Evolutionary conservation across 1,140 invertebrate genomes (phyloP).

Genomic region (Micrasema longulum): DNA sequence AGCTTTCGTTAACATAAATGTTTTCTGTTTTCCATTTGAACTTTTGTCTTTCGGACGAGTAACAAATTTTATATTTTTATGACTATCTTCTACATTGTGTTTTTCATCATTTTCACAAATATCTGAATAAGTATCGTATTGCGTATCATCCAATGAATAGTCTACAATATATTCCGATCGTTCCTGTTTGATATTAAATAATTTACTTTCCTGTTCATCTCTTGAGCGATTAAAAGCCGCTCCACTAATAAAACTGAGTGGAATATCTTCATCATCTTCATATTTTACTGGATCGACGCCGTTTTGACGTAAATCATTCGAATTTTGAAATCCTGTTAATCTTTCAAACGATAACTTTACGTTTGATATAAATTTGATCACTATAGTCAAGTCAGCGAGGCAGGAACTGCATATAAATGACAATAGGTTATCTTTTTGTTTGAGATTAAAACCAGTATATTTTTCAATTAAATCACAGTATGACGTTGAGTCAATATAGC

Average conservation of each 20-base stretch:
- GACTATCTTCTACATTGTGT: too few species aligned
- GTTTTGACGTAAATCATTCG: background rate
- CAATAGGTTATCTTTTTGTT: constrained; percentile 20
- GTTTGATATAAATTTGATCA: constrained; percentile 29
- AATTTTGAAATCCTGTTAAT: background rate
- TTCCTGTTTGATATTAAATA: constrained; percentile 19
- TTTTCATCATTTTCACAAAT: background rate
- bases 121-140: background rate
- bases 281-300: background rate
- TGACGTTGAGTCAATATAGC: background rate
- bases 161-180: too few species aligned
- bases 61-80: too few species aligned
- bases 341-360: constrained; percentile 9
- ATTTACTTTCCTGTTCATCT: constrained; percentile 2
- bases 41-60: too few species aligned
- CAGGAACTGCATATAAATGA: constrained; percentile 18
- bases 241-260: constrained; percentile 2
- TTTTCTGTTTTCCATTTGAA: background rate
- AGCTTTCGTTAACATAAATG: background rate
- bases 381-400: constrained; percentile 19
- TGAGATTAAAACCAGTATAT: constrained; percentile 20
- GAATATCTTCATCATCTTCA: constrained; percentile 10
- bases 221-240: background rate
- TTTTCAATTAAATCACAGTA: constrained; percentile 26
- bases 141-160: too few species aligned